phyloP scores from a whole-genome alignment of 2,113 vertebrate species.

The Dasypus novemcinctus region DNA sequence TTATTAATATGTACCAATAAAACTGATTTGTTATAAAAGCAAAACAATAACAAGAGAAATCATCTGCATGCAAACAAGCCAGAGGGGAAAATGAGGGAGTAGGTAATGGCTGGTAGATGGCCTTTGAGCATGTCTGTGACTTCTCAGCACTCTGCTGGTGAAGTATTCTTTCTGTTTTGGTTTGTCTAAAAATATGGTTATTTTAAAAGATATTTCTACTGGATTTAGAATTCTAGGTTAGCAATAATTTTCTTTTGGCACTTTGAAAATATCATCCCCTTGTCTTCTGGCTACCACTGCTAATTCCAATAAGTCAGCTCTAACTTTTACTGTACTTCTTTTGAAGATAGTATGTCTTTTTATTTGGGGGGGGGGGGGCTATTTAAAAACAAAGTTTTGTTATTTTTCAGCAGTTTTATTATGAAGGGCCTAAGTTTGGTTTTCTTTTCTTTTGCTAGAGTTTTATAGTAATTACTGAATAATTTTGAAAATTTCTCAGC shows the following conservation, averaged over 20 bases:
- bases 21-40: no score
- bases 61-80: no score
- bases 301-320: neutral
- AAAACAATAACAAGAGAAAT: no score
- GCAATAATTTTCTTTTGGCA: neutral
- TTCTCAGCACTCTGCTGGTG: neutral
- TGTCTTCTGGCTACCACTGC: neutral
- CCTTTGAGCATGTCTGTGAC: no score
- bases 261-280: neutral
- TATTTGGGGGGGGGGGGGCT: neutral
- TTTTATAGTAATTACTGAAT: neutral
- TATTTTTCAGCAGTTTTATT: neutral
- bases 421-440: neutral
- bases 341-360: neutral
- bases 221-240: neutral
- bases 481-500: neutral
- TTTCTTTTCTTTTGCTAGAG: neutral
- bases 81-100: no score
- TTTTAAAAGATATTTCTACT: neutral
- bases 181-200: neutral
- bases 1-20: no score
- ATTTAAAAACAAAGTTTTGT: neutral
- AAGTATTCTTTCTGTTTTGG: neutral
- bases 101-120: no score
- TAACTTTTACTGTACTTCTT: neutral